phyloP scores from a whole-genome alignment of 2,888 invertebrate species.

The Brenthis daphne region DNA sequence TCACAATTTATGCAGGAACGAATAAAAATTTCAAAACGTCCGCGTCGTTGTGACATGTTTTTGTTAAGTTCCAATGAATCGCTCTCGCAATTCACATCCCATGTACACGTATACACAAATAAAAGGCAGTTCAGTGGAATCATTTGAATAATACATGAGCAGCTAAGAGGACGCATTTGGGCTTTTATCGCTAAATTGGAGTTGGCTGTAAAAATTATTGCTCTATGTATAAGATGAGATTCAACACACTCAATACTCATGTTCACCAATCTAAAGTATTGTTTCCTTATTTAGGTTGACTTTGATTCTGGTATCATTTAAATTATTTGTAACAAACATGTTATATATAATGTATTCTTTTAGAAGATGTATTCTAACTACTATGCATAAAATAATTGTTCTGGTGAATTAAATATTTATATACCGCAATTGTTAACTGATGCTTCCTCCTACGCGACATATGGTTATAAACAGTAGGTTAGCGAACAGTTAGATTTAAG shows the following conservation, averaged over 20 bases:
- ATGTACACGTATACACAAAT: constrained; percentile 48
- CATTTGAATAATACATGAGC: constrained; percentile 67
- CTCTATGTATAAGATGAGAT: constrained; percentile 24
- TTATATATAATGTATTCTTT: too few species aligned
- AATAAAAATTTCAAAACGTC: neutral
- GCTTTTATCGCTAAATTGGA: constrained; percentile 59
- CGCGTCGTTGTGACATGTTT: constrained; percentile 1
- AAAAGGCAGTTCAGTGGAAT: constrained; percentile 55
- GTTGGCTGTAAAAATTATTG: constrained; percentile 43
- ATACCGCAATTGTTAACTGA: too few species aligned
- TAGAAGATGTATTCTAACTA: too few species aligned
- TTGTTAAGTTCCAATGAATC: constrained; percentile 17
- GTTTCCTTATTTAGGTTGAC: neutral
- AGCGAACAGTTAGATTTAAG: constrained; percentile 8
- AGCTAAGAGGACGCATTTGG: constrained; percentile 50
- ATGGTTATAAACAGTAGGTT: neutral
- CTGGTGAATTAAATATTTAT: too few species aligned
- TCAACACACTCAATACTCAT: constrained; percentile 2
- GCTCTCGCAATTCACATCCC: constrained; percentile 38
- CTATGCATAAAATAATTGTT: too few species aligned
- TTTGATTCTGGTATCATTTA: neutral
- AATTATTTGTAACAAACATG: neutral
- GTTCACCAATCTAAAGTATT: neutral
- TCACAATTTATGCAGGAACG: too few species aligned
- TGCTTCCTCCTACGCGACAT: too few species aligned